phyloP scores from a whole-genome alignment of 2,888 invertebrate genomes.

The Acronicta psi region DNA sequence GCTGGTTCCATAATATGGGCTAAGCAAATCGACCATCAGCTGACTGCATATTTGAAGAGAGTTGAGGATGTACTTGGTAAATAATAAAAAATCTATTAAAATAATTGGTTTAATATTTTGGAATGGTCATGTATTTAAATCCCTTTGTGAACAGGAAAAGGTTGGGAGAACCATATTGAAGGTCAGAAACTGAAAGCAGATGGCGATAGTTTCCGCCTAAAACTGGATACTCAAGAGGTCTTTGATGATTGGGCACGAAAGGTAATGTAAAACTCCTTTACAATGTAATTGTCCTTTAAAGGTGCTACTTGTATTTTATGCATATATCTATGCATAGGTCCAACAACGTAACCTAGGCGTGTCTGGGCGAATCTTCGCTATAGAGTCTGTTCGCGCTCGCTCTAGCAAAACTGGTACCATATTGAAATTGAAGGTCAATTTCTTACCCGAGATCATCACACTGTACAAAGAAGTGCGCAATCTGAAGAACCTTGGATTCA shows the following conservation, averaged over 20 bases:
- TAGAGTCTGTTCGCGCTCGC: conserved; percentile 94
- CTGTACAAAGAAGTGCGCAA: conserved; percentile 99
- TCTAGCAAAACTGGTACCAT: conserved; percentile 94
- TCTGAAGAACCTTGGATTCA: conserved; percentile 97
- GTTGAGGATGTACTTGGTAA: conserved; percentile 99
- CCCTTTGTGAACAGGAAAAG: conserved; percentile 90
- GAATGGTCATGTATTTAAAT: conserved; percentile 1
- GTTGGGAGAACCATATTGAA: conserved; percentile 99
- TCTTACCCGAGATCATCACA: conserved; percentile 99
- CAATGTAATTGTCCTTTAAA: not conserved
- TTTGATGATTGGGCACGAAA: conserved; percentile 99
- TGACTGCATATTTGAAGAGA: conserved; percentile 97
- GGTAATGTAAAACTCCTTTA: conserved; percentile 72
- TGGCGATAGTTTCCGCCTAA: conserved; percentile 98
- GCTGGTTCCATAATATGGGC: conserved; percentile 99
- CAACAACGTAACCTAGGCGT: conserved; percentile 98
- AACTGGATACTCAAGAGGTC: conserved; percentile 98
- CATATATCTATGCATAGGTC: conserved; percentile 81
- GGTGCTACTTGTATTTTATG: not conserved
- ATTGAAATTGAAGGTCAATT: conserved; percentile 97
- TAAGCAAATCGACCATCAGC: conserved; percentile 98
- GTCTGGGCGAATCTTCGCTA: conserved; percentile 97
- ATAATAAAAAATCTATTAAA: too few species aligned
- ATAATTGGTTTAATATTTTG: not conserved
- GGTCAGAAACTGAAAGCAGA: conserved; percentile 99